Base-by-base conservation (phyloP, 1,140 invertebrate genomes). In the Cryptotermes secundus region DNA sequence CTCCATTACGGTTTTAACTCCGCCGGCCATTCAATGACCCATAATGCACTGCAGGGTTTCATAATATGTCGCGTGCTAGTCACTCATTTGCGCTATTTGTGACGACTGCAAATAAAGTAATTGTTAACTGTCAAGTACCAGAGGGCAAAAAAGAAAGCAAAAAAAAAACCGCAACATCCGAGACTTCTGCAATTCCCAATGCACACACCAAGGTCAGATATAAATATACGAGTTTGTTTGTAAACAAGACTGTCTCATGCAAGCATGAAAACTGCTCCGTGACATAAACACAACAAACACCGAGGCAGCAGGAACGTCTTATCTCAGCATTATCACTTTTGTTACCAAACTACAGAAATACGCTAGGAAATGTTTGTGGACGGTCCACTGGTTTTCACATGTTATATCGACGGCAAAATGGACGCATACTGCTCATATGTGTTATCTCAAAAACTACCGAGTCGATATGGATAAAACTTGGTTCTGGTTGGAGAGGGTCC, bases 181-280 rank as follows among this genome's bases (percentile, higher is more conserved):
- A 72, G 26, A 72, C 26, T 31, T 72, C 14, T 31, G 3, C 26
- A 72, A 31, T 72, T n/a, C 59, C 59, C 59, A 72, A 7, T 31
- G 59, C 59, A n/a, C n/a, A n/a, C 59, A 72, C 59, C 59, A 72
- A 72, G 59, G 59, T 72, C 59, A 72, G 59, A 72, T 26, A 72
- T 10, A 72, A 72, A 72, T 72, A 72, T 14, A 6, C 9, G 16
- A 26, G 59, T 72, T 72, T 72, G 59, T 72, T 72, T 72, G 59
- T 72, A 72, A 72, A 72, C 59, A 72, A 72, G 59, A 72, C 59
- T n/a, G 53, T 3, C 19, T 59, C 53, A 7, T 38, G 45, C 45
- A 7, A 1, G 45, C 45, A 49, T 26, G 59, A 6, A n/a, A 72
- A 16, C 59, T 2, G n/a, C 59, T 26, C 26, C 59, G 14, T 72